Base-by-base conservation (phyloP, 2,888 invertebrate species). In the Clepsis dumicolana region DNA sequence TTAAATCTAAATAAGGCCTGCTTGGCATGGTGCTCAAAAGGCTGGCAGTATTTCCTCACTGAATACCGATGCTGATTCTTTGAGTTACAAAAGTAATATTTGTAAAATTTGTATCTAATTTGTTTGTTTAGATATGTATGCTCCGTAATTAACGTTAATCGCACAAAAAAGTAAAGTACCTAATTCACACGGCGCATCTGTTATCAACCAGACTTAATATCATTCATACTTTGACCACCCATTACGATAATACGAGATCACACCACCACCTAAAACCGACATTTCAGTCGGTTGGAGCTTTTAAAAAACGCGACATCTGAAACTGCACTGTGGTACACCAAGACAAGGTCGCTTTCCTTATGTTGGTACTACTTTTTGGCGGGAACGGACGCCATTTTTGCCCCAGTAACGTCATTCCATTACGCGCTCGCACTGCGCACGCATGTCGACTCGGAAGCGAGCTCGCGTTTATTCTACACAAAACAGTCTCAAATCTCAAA, bases 351-450 rank as follows among this genome's bases (percentile, higher is more conserved):
- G 10, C n/a, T 38, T 63, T 59, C 27, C 24, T 7, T n/a, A 60
- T 32, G 44, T 18, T 41, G 38, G 48, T 18, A 24, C 21, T n/a
- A 24, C 53, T 56, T 74, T 74, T 74, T 67, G 74, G 74, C 70
- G 75, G 75, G 70, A 75, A 70, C 25, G 21, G 29, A 8, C 21
- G 59, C 65, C 63, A 53, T 63, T 16, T 21, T 29, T 14, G 52
- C n/a, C 29, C 24, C 38, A 32, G 35, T 38, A 67, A 64, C 65
- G 72, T 65, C 80, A 83, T 72, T 78, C 76, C 59, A 76, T 65
- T 65, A 62, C 69, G 70, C 75, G 78, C 70, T 64, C 14, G 32
- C 52, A 7, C 44, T 79, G 80, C 80, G 82, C 80, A 80, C 82
- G 82, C 78, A 78, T 70, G 67, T 65, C 71, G 29, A 54, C 27